phyloP scores from a whole-genome alignment of 2,113 vertebrate genomes.

The Etia nguti region DNA sequence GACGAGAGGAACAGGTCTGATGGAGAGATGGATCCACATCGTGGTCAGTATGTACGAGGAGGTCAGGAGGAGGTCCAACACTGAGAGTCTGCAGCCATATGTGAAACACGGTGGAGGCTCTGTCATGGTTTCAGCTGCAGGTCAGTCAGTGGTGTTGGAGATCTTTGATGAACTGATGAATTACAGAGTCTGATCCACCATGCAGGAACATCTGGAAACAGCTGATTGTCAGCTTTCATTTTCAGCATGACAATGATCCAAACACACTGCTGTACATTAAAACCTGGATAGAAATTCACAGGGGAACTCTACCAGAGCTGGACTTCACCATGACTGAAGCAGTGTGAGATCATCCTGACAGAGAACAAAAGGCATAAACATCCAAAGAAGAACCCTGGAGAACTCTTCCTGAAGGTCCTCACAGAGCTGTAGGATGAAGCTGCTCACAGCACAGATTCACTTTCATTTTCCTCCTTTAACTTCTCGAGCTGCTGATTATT shows the following conservation, averaged over 20 bases:
- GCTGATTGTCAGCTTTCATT: background rate
- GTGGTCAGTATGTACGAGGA: background rate
- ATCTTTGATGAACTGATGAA: background rate
- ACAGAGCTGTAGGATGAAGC: background rate
- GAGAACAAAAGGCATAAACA: background rate
- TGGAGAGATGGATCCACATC: background rate
- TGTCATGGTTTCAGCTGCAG: background rate
- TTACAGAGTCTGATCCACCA: background rate
- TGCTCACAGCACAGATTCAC: background rate
- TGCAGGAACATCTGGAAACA: background rate
- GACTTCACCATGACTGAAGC: background rate
- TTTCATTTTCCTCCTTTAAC: background rate
- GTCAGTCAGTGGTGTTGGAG: background rate
- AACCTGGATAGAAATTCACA: background rate
- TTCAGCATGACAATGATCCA: background rate
- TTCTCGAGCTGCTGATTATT: background rate
- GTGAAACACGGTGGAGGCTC: background rate
- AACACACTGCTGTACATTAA: background rate
- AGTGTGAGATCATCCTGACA: background rate
- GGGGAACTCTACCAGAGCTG: background rate
- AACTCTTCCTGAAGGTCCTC: background rate
- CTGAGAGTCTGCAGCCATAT: background rate
- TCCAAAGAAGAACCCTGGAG: background rate
- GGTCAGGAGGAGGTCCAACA: background rate
- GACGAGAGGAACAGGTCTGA: background rate